Evolutionary conservation across 2,888 invertebrate species (phyloP), one percentile per base, ranked within the genome.

Genomic region (Sclerodermus sp.): DNA sequence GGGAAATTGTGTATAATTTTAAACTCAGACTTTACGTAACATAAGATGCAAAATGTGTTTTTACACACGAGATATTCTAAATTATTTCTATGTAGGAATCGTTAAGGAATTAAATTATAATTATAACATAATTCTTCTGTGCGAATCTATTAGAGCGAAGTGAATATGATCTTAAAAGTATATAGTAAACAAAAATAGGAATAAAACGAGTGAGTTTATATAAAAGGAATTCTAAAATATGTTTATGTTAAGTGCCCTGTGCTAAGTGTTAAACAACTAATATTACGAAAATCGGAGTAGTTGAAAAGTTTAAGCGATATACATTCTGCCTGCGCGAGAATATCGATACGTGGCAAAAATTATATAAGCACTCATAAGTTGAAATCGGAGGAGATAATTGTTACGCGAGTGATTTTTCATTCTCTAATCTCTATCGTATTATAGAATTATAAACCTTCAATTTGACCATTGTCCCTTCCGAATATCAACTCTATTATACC

Each of bases 41-140:
- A 23, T 23, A 23, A 23, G 23, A 23, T 31, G 42, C 13, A 31
- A 18, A 30, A 14, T 30, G 23, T 23, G 23, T 23, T 49, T 51
- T 38, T 41, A 56, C 32, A 55, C 52, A 55, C 50, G 49, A 57
- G 50, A 66, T 65, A 70, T 70, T 70, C 70, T 68, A 70, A 70
- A 70, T 70, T 68, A 68, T 61, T 61, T 68, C 70, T 57, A 64
- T 53, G 44, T 57, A 60, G 58, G 56, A 46, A 42, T 55, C 54
- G 50, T 65, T 67, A 65, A 65, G 64, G 40, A 42, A 56, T 57
- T 63, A 54, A 62, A 60, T 60, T 66, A 50, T 58, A 62, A 64
- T 57, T 57, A 55, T 52, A 49, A 56, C 17, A 59, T 62, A 49
- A 55, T 59, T 57, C 47, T 44, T 44, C 47, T 48, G 8, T 23